Percentiles rank a stretch among this genome's conserved stretches.
These are phyloP conservation scores for Mylabris sibirica DNA, from an alignment of 2,888 invertebrate genomes.

Conservation along the genomic window DNA sequence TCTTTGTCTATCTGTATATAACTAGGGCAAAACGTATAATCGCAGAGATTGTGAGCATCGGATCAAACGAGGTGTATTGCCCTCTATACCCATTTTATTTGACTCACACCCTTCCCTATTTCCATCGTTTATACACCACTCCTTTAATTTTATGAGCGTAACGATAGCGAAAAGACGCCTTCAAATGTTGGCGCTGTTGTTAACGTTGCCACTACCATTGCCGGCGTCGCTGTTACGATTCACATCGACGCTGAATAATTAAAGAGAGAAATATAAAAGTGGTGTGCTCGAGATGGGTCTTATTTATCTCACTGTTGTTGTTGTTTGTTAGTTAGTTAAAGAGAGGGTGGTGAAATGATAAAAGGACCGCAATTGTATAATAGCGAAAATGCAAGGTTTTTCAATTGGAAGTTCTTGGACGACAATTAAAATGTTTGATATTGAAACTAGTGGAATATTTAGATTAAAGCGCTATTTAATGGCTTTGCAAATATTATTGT, in stretches of 20 bases:
- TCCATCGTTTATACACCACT: not conserved
- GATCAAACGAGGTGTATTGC: constrained; percentile 36
- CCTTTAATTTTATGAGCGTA: constrained; percentile 6
- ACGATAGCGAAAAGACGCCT: constrained; percentile 2
- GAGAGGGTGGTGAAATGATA: not conserved
- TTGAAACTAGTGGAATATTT: not conserved
- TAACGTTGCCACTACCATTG: constrained; percentile 12
- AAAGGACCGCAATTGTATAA: not conserved
- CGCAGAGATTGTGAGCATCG: constrained; percentile 39
- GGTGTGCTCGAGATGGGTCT: constrained; percentile 29
- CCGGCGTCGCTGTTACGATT: constrained; percentile 25
- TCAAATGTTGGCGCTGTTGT: constrained; percentile 4
- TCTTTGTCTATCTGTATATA: constrained; percentile 38
- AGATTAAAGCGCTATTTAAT: not conserved
- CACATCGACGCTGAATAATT: constrained; percentile 34
- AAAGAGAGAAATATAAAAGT: constrained; percentile 32
- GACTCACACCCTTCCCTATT: not conserved
- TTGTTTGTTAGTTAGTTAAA: constrained; percentile 3
- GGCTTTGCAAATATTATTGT: not conserved
- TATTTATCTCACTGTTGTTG: constrained; percentile 15
- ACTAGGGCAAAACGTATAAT: constrained; percentile 37
- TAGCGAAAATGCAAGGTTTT: not conserved
- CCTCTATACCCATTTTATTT: not conserved
- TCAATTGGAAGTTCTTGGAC: not conserved
- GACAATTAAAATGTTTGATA: not conserved